Conservation (phyloP, 2,888 invertebrate species). For the Saturnia pavonia region DNA sequence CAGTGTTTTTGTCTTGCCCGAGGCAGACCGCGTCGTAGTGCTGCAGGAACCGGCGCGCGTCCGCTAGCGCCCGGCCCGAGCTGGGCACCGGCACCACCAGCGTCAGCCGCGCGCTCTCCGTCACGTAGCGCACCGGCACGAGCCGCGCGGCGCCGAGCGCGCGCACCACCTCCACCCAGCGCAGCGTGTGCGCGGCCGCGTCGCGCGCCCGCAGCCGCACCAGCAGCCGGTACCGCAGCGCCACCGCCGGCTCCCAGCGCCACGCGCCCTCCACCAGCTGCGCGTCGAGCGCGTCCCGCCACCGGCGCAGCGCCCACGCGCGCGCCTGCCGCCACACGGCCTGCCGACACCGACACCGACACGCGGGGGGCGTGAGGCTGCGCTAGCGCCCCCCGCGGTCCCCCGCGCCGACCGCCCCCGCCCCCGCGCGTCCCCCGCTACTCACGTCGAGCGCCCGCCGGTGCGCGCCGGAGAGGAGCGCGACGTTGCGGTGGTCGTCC, state of each 20-base stretch:
- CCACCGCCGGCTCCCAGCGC: conserved; percentile 62
- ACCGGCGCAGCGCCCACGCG: conserved; percentile 48
- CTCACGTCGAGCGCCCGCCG: conserved; percentile 84
- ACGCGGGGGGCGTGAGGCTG: too few relatives aligned
- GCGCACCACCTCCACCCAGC: conserved; percentile 87
- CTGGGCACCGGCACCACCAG: conserved; percentile 85
- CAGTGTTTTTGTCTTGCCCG: conserved; percentile 89
- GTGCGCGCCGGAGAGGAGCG: conserved; percentile 84
- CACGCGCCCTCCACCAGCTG: conserved; percentile 58
- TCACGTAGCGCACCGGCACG: conserved; percentile 96
- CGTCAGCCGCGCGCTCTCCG: conserved; percentile 92
- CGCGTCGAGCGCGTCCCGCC: conserved; percentile 34
- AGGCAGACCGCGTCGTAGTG: conserved; percentile 88
- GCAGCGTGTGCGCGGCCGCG: conserved; percentile 17
- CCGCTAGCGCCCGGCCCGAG: conserved; percentile 55
- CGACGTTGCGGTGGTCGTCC: conserved; percentile 88
- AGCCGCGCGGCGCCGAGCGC: conserved; percentile 94
- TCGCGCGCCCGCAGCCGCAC: conserved; percentile 33
- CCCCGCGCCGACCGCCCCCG: conserved; percentile 39
- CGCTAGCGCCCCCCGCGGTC: too few relatives aligned
- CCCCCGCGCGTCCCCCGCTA: too few relatives aligned
- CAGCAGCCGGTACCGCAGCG: conserved; percentile 57
- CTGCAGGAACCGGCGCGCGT: conserved; percentile 85
- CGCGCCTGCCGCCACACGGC: conserved; percentile 49
- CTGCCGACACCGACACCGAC: too few relatives aligned